These are phyloP conservation scores for Zaprionus africanus DNA, from an alignment of 1,140 invertebrate species.

Conservation along the genomic window DNA sequence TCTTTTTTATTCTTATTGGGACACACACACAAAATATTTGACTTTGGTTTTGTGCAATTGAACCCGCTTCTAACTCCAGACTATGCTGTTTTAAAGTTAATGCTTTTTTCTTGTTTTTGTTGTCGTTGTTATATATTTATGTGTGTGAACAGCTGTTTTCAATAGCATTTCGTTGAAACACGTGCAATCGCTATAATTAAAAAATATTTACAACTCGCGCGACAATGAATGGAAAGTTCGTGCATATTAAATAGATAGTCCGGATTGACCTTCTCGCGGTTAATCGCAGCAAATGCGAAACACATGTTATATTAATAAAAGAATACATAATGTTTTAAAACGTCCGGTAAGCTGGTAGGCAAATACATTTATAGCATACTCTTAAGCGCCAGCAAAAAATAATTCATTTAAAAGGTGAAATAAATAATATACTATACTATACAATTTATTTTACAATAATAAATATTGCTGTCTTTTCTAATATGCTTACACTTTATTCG, in stretches of 20 bases:
- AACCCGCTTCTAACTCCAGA: background rate
- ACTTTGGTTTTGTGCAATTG: background rate
- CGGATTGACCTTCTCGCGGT: background rate
- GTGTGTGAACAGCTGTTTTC: slow-evolving; percentile 3
- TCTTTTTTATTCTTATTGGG: background rate
- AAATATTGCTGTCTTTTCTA: background rate
- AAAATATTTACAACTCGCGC: background rate
- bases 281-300: background rate
- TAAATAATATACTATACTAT: background rate
- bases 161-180: slow-evolving; percentile 5
- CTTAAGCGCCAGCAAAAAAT: background rate
- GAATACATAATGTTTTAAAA: background rate
- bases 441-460: no score
- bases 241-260: background rate
- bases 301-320: background rate
- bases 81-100: background rate
- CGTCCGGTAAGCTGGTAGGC: background rate
- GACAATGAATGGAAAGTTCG: slow-evolving; percentile 7
- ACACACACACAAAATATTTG: background rate
- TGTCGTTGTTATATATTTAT: background rate
- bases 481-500: background rate
- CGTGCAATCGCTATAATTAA: background rate
- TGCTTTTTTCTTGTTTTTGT: background rate
- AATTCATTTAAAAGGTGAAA: background rate
- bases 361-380: slow-evolving; percentile 2